phyloP scores from a whole-genome alignment of 2,113 vertebrate genomes.

The Procavia capensis region DNA sequence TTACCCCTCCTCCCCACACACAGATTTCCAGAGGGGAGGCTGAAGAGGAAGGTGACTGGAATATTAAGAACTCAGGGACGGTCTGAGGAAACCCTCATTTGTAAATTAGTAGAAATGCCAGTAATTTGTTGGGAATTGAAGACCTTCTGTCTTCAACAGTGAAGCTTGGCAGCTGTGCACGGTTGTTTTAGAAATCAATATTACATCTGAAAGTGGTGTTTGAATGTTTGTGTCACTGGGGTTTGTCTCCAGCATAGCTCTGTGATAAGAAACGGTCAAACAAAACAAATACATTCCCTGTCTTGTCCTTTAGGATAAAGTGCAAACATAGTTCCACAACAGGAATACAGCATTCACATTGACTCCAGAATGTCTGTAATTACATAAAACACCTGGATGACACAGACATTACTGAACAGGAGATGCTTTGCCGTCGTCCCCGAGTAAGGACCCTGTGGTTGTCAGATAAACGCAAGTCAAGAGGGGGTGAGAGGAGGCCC shows the following conservation, averaged over 20 bases:
- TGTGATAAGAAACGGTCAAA: slow-evolving; percentile 87
- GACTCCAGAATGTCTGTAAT: slow-evolving; percentile 82
- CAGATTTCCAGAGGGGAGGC: slow-evolving; percentile 81
- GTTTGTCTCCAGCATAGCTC: slow-evolving; percentile 86
- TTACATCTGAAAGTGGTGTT: slow-evolving; percentile 85
- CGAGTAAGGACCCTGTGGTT: slow-evolving; percentile 80
- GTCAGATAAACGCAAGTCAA: slow-evolving; percentile 79
- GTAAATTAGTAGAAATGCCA: slow-evolving; percentile 85
- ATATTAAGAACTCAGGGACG: slow-evolving; percentile 82
- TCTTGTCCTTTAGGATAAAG: slow-evolving; percentile 77
- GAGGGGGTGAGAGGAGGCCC: slow-evolving; percentile 69
- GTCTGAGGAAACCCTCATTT: slow-evolving; percentile 86
- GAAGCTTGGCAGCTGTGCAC: slow-evolving; percentile 82
- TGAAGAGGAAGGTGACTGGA: slow-evolving; percentile 81
- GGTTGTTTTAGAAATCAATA: slow-evolving; percentile 87
- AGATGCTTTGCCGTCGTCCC: slow-evolving; percentile 80
- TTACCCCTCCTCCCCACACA: slow-evolving; percentile 53
- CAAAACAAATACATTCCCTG: slow-evolving; percentile 86
- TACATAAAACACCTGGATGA: slow-evolving; percentile 83
- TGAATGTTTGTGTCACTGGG: slow-evolving; percentile 84
- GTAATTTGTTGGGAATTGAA: slow-evolving; percentile 87
- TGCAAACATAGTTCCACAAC: slow-evolving; percentile 85
- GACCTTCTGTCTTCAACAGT: slow-evolving; percentile 83
- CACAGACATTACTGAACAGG: slow-evolving; percentile 83
- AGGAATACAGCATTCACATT: slow-evolving; percentile 83